A percentile compares a stretch with the other conserved stretches of the same genome.
phyloP scores from a whole-genome alignment of 1,140 invertebrate genomes.

The Drosophila murphyi region DNA sequence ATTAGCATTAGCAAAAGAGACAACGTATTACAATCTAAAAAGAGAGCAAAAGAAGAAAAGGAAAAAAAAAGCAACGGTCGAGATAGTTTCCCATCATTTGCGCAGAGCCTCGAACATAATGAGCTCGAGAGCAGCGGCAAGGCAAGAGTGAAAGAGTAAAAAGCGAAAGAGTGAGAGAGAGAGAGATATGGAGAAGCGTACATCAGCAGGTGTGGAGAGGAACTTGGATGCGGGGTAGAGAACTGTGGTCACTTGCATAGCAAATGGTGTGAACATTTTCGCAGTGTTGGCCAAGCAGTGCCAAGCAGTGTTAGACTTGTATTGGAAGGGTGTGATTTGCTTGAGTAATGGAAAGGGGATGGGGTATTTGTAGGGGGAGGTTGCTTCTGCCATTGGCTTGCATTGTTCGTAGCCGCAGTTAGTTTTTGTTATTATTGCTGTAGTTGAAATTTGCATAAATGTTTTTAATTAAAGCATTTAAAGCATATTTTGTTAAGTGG shows the following conservation, averaged over 20 bases:
- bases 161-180: background rate
- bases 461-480: constrained; percentile 79
- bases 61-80: constrained; percentile 25
- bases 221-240: constrained; percentile 7
- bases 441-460: constrained; percentile 75
- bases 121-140: constrained; percentile 34
- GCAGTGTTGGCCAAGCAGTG: constrained; percentile 18
- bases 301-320: constrained; percentile 5
- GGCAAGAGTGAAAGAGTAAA: background rate
- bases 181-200: background rate
- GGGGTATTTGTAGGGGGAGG: background rate
- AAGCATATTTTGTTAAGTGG: constrained; percentile 70
- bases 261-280: constrained; percentile 78
- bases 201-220: background rate
- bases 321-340: background rate
- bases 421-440: constrained; percentile 61
- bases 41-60: constrained; percentile 37
- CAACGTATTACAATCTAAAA: constrained; percentile 29
- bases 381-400: background rate
- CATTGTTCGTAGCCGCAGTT: constrained; percentile 67
- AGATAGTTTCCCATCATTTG: constrained; percentile 81
- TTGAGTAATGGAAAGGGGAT: background rate
- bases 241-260: constrained; percentile 70
- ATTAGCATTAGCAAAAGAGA: constrained; percentile 68
- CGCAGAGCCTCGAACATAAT: constrained; percentile 62